Conservation (phyloP, 2,888 invertebrate species). For the Trichogramma evanescens region DNA sequence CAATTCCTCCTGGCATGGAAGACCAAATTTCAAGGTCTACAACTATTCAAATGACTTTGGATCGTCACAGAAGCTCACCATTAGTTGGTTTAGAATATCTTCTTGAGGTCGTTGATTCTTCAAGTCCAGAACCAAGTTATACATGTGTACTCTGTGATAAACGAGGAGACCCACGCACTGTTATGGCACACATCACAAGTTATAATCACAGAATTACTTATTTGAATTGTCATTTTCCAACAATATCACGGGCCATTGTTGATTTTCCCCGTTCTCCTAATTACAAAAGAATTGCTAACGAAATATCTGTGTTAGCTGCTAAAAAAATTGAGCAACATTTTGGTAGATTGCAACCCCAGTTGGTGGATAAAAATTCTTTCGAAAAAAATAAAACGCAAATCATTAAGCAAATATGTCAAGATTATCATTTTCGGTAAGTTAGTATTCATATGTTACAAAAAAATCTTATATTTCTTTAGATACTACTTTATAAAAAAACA, state of each 20-base stretch:
- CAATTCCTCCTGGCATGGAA: constrained; percentile 65
- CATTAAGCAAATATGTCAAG: constrained; percentile 60
- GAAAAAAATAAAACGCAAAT: constrained; percentile 55
- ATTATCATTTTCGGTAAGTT: constrained; percentile 58
- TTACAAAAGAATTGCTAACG: constrained; percentile 46
- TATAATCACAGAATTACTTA: constrained; percentile 70
- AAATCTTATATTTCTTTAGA: constrained; percentile 7
- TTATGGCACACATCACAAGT: constrained; percentile 71
- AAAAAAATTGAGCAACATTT: constrained; percentile 68
- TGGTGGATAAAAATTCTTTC: constrained; percentile 63
- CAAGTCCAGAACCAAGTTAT: constrained; percentile 65
- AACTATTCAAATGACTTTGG: constrained; percentile 52
- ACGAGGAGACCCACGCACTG: constrained; percentile 70
- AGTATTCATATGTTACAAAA: constrained; percentile 4
- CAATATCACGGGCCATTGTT: constrained; percentile 54
- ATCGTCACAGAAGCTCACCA: constrained; percentile 51
- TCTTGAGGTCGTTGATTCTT: constrained; percentile 63
- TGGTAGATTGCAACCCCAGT: constrained; percentile 62
- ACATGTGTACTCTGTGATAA: constrained; percentile 73
- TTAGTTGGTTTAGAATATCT: constrained; percentile 73
- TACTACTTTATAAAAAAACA: not conserved
- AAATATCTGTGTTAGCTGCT: constrained; percentile 50
- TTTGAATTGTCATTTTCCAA: constrained; percentile 60
- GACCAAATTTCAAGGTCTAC: constrained; percentile 52
- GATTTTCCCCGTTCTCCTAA: constrained; percentile 58